phyloP scores from a whole-genome alignment of 1,140 invertebrate species.

The Drosophila willistoni region DNA sequence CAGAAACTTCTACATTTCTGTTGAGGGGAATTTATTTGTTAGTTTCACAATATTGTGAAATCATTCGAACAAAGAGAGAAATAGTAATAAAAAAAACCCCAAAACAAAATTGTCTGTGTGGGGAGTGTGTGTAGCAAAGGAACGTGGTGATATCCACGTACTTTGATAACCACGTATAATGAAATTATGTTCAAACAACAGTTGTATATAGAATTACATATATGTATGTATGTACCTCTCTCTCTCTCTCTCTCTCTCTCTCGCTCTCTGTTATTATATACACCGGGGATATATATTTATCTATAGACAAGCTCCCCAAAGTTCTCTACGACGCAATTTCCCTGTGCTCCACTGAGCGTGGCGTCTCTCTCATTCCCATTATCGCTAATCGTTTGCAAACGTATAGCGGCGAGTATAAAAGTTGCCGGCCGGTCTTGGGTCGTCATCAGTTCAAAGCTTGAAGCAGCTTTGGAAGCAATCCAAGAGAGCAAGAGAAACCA shows the following conservation, averaged over 20 bases:
- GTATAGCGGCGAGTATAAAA: conserved; percentile 4
- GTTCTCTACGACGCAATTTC: conserved; percentile 2
- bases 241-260: neutral
- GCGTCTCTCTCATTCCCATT: conserved; percentile 3
- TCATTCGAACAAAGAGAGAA: neutral
- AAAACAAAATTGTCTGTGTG: neutral
- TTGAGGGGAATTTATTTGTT: neutral
- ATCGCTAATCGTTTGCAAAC: conserved; percentile 12
- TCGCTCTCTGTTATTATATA: neutral
- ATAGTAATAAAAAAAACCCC: neutral
- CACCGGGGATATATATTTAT: neutral
- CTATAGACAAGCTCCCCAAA: neutral
- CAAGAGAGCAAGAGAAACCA: neutral
- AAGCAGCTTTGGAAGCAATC: conserved; percentile 2
- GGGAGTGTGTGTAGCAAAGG: neutral
- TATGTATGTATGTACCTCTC: neutral
- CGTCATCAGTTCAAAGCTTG: conserved; percentile 7
- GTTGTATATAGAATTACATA: conserved; percentile 1
- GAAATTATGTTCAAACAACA: neutral
- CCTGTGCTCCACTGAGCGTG: neutral
- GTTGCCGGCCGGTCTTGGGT: neutral
- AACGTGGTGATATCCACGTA: conserved; percentile 4
- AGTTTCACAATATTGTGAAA: conserved; percentile 7
- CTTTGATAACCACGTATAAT: neutral
- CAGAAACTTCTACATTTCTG: neutral